phyloP scores from a whole-genome alignment of 1,140 invertebrate genomes.

The Trachymyrmex septentrionalis region DNA sequence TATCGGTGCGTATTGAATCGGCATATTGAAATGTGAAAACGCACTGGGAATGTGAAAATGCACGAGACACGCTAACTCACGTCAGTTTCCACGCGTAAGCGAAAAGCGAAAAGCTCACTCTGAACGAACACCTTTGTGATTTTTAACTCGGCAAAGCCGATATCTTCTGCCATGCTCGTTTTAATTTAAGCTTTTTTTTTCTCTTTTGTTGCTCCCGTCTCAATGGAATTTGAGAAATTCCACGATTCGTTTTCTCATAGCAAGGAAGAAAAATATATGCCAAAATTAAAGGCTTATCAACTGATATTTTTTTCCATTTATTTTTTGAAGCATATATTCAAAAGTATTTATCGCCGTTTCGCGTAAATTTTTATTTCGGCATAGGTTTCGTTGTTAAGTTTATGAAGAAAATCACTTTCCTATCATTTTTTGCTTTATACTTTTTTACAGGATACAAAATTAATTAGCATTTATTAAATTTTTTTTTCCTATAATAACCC shows the following conservation, averaged over 20 bases:
- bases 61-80: neutral
- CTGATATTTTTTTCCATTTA: neutral
- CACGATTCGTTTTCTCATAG: neutral
- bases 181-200: neutral
- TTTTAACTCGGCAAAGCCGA: neutral
- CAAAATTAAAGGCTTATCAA: neutral
- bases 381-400: neutral
- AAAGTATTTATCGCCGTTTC: neutral
- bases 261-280: constrained; percentile 8
- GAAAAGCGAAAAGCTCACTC: neutral
- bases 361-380: neutral
- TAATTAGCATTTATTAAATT: constrained; percentile 26
- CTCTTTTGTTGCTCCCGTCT: neutral
- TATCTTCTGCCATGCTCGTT: constrained; percentile 6
- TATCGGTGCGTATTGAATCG: neutral
- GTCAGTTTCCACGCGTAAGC: neutral
- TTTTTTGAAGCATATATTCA: neutral
- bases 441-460: neutral
- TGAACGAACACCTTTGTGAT: constrained; percentile 33
- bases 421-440: neutral
- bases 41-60: neutral
- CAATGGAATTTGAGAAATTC: constrained; percentile 30
- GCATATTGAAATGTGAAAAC: constrained; percentile 35
- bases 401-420: neutral
- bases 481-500: neutral